Base-by-base conservation (phyloP, 2,797 vertebrate species). In the Oreonectes daqikongensis region DNA sequence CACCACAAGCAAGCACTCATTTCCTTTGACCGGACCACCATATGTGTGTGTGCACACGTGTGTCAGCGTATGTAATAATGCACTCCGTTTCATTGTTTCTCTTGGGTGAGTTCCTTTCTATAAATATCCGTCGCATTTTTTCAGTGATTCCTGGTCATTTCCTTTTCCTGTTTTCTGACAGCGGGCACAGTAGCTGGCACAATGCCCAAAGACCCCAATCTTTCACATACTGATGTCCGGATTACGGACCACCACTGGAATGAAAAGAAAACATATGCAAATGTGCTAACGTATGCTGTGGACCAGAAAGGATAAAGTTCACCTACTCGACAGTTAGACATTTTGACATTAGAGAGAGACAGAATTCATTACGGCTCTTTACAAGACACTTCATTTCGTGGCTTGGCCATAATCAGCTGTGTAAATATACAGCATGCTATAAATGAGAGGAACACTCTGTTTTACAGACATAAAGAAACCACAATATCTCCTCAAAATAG, bases 11-110 rank as follows among this genome's bases (percentile, higher is more conserved):
- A 79, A 80, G 40, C 20, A 9, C 65, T 73, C 52, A 79, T 79
- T 84, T 86, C 82, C 76, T 66, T 74, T 38, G 64, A 71, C 38
- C 22, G 61, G 80, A 82, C 71, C 80, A 82, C 80, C 75, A 4
- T 32, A 63, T 55, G 60, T 75, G 48, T 71, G 35, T 35, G 30
- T 22, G 15, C 15, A 50, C 32, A 46, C 4, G 57, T 79, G 69
- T 7, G 3, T 66, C 26, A 46, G 50, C 5, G 5, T 55, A 71
- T 71, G 68, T 26, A 66, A 48, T 60, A 60, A 59, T 17, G 20
- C 46, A 55, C 57, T 71, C 32, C 15, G 42, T 30, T 59, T 68
- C 48, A 15, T 48, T 78, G 67, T 70, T 78, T 78, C 24, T 78
- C 52, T 50, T 78, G 80, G 74, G 40, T 6, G 5, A 59, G 35